Conservation (phyloP, 2,113 vertebrate genomes). For the Triplophysa rosa region DNA sequence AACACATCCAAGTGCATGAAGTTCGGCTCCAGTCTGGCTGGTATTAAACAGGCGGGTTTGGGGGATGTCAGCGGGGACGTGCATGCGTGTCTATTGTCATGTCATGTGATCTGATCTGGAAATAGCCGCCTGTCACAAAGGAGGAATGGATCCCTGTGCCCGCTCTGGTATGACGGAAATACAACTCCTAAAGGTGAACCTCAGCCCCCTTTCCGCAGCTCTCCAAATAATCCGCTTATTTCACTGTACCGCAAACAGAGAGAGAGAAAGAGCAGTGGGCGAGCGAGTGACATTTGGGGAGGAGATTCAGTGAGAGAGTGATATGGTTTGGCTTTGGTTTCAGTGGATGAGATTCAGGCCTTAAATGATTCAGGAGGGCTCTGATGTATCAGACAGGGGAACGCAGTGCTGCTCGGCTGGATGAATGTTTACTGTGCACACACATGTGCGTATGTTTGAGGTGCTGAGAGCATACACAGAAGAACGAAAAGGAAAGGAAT, state of each 20-base stretch:
- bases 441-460: background rate
- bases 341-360: constrained; percentile 46
- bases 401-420: background rate
- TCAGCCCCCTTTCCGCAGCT: constrained; percentile 30
- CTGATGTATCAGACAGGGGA: background rate
- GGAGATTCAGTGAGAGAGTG: constrained; percentile 10
- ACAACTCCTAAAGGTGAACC: constrained; percentile 47
- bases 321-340: constrained; percentile 11
- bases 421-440: constrained; percentile 18
- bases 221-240: constrained; percentile 41
- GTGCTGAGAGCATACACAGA: background rate
- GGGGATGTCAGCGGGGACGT: background rate
- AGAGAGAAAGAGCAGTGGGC: background rate
- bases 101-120: constrained; percentile 54
- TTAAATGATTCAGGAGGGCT: constrained; percentile 59
- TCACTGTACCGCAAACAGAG: constrained; percentile 23
- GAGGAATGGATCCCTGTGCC: constrained; percentile 41
- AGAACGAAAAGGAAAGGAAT: background rate
- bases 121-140: constrained; percentile 53
- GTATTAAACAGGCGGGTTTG: constrained; percentile 21
- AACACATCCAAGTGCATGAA: constrained; percentile 44
- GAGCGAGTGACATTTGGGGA: constrained; percentile 25
- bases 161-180: constrained; percentile 47
- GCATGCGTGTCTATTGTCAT: constrained; percentile 43
- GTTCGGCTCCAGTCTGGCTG: constrained; percentile 41